Base-by-base conservation (phyloP, 2,888 invertebrate genomes). In the Acleris literana region DNA sequence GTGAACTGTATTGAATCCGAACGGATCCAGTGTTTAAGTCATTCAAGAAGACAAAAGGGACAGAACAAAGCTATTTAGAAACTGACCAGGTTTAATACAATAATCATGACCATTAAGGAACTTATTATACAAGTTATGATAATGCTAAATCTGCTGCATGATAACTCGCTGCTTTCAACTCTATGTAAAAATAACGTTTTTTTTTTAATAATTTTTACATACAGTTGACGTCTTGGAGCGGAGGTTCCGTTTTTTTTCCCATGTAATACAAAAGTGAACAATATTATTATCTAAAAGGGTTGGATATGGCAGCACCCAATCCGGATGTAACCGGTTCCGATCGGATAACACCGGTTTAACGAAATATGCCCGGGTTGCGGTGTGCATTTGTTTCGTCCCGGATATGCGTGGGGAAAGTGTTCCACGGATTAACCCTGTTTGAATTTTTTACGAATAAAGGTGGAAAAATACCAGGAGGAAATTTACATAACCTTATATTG, bases 261-360 rank as follows among this genome's bases (percentile, higher is more conserved):
- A 5, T 44, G n/a, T 5, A n/a, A n/a, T 33, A 44, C 9, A 9
- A 33, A 33, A 33, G 33, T 9, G 9, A 46, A 46, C 5, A 6
- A n/a, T 44, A n/a, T 6, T 2, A 29, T 25, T 25, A 7, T 29
- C 16, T 29, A 13, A 11, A 51, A 51, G 17, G 16, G 33, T 25
- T 17, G 33, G 5, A 17, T 18, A 54, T 5, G 18, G 39, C 33
- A 54, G 16, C 13, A 18, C 54, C 54, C 54, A 18, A 54, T 29
- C 54, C 39, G 33, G 54, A 39, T 54, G 33, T 54, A 54, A 18
- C 54, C 54, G 11, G 54, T 54, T 33, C 18, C 18, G 18, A 54
- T 39, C 54, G 54, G 54, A 54, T 39, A 54, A 39, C 54, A 39
- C 33, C 39, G 39, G 54, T 54, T 54, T 39, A 54, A 33, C 54